Base-by-base conservation (phyloP, 2,888 invertebrate species). In the Idaea dimidiata region DNA sequence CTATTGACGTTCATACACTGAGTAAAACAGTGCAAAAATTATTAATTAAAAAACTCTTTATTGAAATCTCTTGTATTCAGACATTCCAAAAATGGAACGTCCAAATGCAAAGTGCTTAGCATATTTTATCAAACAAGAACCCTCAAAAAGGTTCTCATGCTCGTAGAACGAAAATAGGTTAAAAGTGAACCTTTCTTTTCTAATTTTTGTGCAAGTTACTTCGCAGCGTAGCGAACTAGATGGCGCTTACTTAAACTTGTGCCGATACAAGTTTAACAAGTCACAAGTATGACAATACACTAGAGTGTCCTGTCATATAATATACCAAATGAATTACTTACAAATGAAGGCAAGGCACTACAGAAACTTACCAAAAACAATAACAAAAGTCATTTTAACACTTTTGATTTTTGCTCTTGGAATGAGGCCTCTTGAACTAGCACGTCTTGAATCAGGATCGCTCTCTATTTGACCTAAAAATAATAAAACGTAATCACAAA, bases 381-480 rank as follows among this genome's bases (percentile, higher is more conserved):
- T 99, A 73, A 98, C 98, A 73, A 99, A 96, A 1, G 99, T 99
- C 98, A 99, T 99, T 90, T 99, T 98, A 67, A 99, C 97, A 64
- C 98, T 98, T 93, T 99, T 99, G 78, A 99, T 97, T 93, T 98
- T 98, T 57, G 99, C 99, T 72, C 97, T 94, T 0, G 98, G 98
- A 80, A 99, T 98, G 60, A 98, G 94, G 18, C 98, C 99, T 60
- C 98, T 93, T 0, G 98, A 98, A 77, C 98, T 98, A 24, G 97
- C 97, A 62, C 97, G 93, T 64, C 97, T 92, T 1, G 95, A 95
- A 69, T 94, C 93, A 7, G 93, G 91, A 66, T 93, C 93, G 64
- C 89, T 91, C 69, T 92, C 92, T 59, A 89, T 75, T 68, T 91
- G 90, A 70, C 91, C 91, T 92, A 84, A 16, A 87, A 85, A 62